Evolutionary conservation across 1,140 invertebrate genomes (phyloP), one percentile per base, ranked within the genome.

Genomic region (Drosophila subobscura): DNA sequence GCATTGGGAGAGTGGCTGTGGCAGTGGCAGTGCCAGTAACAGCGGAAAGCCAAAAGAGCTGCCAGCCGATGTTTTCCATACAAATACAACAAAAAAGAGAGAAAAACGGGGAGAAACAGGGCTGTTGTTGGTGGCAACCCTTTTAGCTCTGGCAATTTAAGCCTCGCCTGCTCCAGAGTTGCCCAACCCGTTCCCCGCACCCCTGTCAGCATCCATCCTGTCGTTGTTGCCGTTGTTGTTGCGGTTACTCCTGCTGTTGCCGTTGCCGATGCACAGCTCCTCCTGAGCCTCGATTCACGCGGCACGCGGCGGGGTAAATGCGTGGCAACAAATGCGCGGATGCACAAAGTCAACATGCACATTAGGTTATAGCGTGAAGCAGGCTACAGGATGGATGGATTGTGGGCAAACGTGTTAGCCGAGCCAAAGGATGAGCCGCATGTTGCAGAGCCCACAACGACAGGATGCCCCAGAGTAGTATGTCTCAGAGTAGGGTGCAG

Each of bases 91-190:
- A 58, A 45, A 44, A 46, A 54, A 7, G 27, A 7, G 27, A 42
- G 49, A 37, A 16, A 53, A 68, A 66, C 25, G 10, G 4, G 4
- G 33, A 37, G 42, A 41, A 20, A 55, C n/a, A n/a, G n/a, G n/a
- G n/a, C 25, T 61, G 66, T 63, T 63, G 63, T 67, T 73, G 75
- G 42, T 79, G 76, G 79, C 65, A 85, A 80, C 80, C 81, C 77
- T 80, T 86, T 85, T 64, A 61, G 77, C 65, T 51, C 55, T 55
- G 57, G 59, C 70, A 57, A 60, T 79, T 84, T 83, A 66, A 76
- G 60, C 64, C 74, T 71, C 49, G 47, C 40, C 66, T 59, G 52
- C 58, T 65, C 40, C 44, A 79, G 64, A 79, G 54, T 68, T 72
- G 55, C 65, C 64, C 3, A 7, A 44, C 6, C 14, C 2, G 16